A percentile compares a stretch with the other conserved stretches of the same genome.
phyloP scores from a whole-genome alignment of 2,113 vertebrate genomes.

The Toxostoma redivivum region DNA sequence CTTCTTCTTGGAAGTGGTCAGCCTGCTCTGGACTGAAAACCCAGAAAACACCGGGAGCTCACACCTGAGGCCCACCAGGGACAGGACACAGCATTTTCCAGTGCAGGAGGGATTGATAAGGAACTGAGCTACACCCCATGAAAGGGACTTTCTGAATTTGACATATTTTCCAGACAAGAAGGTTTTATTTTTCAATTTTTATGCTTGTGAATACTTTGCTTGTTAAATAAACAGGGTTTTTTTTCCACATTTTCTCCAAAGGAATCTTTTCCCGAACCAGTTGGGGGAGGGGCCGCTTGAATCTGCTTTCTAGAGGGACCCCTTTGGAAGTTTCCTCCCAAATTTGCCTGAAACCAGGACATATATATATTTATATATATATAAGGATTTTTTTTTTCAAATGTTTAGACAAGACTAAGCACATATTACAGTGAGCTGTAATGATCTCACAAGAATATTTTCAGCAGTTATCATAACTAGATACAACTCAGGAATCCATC shows the following conservation, averaged over 20 bases:
- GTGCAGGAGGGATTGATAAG: accelerated
- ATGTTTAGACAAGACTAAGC: not conserved
- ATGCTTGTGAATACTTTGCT: not conserved
- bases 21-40: not conserved
- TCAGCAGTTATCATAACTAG: not conserved
- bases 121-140: accelerated
- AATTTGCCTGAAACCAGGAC: not conserved
- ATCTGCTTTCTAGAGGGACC: not conserved
- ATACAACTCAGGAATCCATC: not conserved
- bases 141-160: not conserved
- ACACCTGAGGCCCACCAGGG: too few relatives aligned
- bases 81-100: not conserved
- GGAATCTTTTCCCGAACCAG: not conserved
- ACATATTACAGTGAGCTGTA: not conserved
- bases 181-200: not conserved
- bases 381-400: not conserved
- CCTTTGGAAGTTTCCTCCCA: not conserved
- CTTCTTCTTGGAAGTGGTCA: not conserved
- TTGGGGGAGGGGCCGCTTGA: not conserved
- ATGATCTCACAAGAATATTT: not conserved
- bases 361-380: not conserved
- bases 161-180: not conserved
- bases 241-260: not conserved
- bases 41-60: not conserved
- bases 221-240: not conserved